phyloP scores from a whole-genome alignment of 2,797 vertebrate species.

The Peromyscus nudipes region DNA sequence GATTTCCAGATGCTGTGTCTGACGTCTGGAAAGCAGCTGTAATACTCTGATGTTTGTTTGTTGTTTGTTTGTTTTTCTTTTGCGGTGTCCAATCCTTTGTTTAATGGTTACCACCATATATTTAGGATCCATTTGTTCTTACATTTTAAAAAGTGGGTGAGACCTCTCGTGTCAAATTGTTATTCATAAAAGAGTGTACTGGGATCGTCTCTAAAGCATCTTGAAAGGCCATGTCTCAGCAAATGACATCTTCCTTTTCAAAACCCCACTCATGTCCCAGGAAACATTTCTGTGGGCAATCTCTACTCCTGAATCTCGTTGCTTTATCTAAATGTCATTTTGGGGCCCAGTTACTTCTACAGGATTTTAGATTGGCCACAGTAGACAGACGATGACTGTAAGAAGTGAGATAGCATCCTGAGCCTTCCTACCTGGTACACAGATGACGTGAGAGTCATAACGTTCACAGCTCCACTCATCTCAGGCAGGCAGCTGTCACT shows the following conservation, averaged over 20 bases:
- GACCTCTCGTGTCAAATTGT: neutral
- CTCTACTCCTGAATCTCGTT: neutral
- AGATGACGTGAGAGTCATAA: neutral
- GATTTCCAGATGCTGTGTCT: neutral
- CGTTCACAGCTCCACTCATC: neutral
- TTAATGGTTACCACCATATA: neutral
- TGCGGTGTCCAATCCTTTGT: neutral
- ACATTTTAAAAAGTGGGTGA: neutral
- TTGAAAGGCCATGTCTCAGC: neutral
- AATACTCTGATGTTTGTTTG: neutral
- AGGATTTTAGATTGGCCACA: neutral
- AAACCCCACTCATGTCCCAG: neutral
- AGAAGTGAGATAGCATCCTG: neutral
- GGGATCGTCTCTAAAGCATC: neutral
- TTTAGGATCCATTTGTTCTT: neutral
- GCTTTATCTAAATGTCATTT: slow-evolving; percentile 46
- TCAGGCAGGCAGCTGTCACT: neutral
- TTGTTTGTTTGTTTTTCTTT: neutral
- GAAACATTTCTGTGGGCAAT: neutral
- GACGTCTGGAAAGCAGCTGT: neutral
- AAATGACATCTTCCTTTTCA: slow-evolving; percentile 12
- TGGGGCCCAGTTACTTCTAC: neutral
- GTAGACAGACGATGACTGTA: neutral
- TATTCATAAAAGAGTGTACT: neutral
- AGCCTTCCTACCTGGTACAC: neutral